phyloP scores from a whole-genome alignment of 2,113 vertebrate genomes.

The Numenius arquata region DNA sequence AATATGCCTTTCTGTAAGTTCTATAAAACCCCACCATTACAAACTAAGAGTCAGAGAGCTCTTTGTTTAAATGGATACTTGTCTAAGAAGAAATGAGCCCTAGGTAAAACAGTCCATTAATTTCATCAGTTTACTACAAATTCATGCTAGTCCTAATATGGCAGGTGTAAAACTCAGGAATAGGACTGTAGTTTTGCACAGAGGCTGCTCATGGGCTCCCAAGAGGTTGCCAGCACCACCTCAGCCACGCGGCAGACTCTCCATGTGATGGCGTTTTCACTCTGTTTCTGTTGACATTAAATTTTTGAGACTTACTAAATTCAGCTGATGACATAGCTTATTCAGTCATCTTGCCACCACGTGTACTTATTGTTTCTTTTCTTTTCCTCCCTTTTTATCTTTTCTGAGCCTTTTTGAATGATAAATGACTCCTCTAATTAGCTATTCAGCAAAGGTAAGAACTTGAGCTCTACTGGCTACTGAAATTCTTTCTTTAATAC shows the following conservation, averaged over 20 bases:
- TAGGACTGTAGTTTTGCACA: neutral
- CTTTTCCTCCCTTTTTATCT: neutral
- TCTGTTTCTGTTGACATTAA: neutral
- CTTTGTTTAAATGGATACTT: neutral
- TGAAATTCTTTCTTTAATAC: conserved; percentile 19
- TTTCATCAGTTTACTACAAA: neutral
- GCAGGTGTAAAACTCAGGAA: neutral
- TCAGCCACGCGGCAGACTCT: neutral
- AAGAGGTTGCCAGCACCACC: neutral
- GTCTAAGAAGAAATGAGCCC: conserved; percentile 4
- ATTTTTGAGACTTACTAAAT: neutral
- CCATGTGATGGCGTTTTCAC: neutral
- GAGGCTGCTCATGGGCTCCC: neutral
- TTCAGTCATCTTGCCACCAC: neutral
- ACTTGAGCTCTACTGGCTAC: neutral
- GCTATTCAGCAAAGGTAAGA: conserved; percentile 33
- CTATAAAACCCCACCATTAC: neutral
- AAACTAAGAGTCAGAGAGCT: neutral
- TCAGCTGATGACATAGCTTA: neutral
- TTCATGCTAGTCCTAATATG: neutral
- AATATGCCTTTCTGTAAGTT: neutral
- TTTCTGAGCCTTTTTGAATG: conserved; percentile 16
- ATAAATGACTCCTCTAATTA: neutral
- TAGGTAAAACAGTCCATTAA: conserved; percentile 9
- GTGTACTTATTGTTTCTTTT: neutral